Evolutionary conservation across 2,888 invertebrate genomes (phyloP).

Genomic region (Camponotus fellah): DNA sequence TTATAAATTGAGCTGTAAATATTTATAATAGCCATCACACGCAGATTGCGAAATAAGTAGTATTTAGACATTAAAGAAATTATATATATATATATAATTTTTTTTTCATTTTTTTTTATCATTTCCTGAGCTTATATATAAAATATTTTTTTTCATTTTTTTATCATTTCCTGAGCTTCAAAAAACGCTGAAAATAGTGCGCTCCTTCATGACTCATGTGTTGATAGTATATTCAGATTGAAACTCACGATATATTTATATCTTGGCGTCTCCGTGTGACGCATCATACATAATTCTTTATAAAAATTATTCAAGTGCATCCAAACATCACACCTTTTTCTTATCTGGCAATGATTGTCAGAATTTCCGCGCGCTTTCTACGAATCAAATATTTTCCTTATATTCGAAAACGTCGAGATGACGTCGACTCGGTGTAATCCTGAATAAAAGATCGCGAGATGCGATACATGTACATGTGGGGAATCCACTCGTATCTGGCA

Average conservation of each 20-base stretch:
- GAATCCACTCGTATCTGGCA: slow-evolving; percentile 48
- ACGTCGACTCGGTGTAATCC: slow-evolving; percentile 57
- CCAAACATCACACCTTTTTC: background rate
- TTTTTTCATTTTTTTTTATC: background rate
- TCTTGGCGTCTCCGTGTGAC: background rate
- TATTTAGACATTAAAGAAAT: background rate
- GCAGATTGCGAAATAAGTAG: background rate
- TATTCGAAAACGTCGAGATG: slow-evolving; percentile 22
- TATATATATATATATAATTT: background rate
- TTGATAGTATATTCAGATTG: slow-evolving; percentile 30
- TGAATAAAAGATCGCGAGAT: slow-evolving; percentile 40
- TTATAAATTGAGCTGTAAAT: slow-evolving; percentile 11
- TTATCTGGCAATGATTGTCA: background rate
- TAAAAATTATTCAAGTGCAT: background rate
- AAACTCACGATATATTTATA: slow-evolving; percentile 7
- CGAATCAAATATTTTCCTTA: background rate
- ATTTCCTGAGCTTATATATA: background rate
- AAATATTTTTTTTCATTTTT: slow-evolving; percentile 12
- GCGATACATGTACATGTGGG: slow-evolving; percentile 11
- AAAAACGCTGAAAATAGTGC: slow-evolving; percentile 50
- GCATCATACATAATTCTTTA: background rate
- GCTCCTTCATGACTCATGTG: slow-evolving; percentile 54
- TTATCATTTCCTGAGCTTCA: background rate
- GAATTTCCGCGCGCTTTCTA: background rate
- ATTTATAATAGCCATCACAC: background rate